Evolutionary conservation across 2,888 invertebrate species (phyloP).

Genomic region (Chrysodeixis includens): DNA sequence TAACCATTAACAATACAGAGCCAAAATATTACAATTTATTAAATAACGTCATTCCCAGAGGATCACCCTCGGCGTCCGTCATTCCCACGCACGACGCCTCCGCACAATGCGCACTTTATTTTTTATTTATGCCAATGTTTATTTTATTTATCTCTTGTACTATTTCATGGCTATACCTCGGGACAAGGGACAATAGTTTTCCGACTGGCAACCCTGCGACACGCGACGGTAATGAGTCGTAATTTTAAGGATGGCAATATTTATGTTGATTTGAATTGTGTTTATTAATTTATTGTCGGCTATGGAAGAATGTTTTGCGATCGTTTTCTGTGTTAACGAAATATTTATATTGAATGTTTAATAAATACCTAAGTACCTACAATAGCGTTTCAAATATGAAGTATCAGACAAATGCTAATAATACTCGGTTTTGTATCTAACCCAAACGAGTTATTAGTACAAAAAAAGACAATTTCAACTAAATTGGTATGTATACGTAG

Average conservation of each 20-base stretch:
- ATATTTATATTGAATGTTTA: too few species aligned
- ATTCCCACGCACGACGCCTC: slow-evolving; percentile 68
- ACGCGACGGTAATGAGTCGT: slow-evolving; percentile 63
- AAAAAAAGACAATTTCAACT: slow-evolving; percentile 62
- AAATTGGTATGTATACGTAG: slow-evolving; percentile 78
- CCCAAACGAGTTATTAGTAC: slow-evolving; percentile 55
- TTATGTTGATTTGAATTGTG: slow-evolving; percentile 45
- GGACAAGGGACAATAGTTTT: slow-evolving; percentile 57
- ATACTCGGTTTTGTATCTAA: background rate
- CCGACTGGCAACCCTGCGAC: slow-evolving; percentile 58
- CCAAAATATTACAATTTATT: slow-evolving; percentile 37
- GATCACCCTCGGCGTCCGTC: slow-evolving; percentile 62
- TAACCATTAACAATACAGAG: slow-evolving; percentile 11
- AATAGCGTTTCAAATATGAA: background rate
- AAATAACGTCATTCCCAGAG: slow-evolving; percentile 48
- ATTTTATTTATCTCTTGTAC: slow-evolving; percentile 68
- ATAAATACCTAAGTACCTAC: background rate
- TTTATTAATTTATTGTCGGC: slow-evolving; percentile 31
- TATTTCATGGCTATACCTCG: slow-evolving; percentile 63
- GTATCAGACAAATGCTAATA: background rate
- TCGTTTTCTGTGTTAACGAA: too few species aligned
- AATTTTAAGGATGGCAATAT: slow-evolving; percentile 47
- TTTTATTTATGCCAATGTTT: slow-evolving; percentile 72
- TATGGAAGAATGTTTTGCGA: too few species aligned
- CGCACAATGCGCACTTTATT: slow-evolving; percentile 63